Base-by-base conservation (phyloP, 2,797 vertebrate genomes). In the Cyclura pinguis region DNA sequence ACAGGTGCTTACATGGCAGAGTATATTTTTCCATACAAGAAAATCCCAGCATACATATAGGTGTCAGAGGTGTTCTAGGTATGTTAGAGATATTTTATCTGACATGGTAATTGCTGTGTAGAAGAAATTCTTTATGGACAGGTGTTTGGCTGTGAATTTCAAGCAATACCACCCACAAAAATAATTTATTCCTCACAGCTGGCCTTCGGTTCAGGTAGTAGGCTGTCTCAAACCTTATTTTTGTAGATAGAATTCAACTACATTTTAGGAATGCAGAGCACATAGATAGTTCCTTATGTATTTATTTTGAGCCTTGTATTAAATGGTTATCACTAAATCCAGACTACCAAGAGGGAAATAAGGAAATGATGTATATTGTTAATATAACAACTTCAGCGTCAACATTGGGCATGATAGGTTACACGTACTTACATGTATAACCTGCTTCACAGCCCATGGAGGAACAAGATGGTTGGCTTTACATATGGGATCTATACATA, bases 221-320 rank as follows among this genome's bases (percentile, higher is more conserved):
- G 90, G 91, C 92, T 92, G 86, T 92, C 87, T 91, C 72, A 84
- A 76, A 87, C 90, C 91, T 94, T 93, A 86, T 42, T 89, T 96
- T 95, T 88, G 50, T 76, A 64, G 80, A 96, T 91, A 94, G 89
- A 89, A 92, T 92, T 96, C 94, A 94, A 92, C 94, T 96, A 93
- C 92, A 93, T 95, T 96, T 96, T 93, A 94, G 0, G 91, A 92
- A 95, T 94, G 92, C 78, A 85, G 69, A 95, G 92, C 81, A 86
- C 69, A 87, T 92, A 95, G 93, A 93, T 95, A 50, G 88, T 94
- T 62, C 91, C 91, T 93, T 84, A 95, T 47, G 93, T 92, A 82
- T 94, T 95, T 88, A 94, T 95, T 96, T 93, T 93, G 91, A 95
- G 89, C 88, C 94, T 92, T 95, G 89, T 93, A 93, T 92, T 95